Conservation (phyloP, 1,140 invertebrate genomes). For the Monomorium pharaonis region DNA sequence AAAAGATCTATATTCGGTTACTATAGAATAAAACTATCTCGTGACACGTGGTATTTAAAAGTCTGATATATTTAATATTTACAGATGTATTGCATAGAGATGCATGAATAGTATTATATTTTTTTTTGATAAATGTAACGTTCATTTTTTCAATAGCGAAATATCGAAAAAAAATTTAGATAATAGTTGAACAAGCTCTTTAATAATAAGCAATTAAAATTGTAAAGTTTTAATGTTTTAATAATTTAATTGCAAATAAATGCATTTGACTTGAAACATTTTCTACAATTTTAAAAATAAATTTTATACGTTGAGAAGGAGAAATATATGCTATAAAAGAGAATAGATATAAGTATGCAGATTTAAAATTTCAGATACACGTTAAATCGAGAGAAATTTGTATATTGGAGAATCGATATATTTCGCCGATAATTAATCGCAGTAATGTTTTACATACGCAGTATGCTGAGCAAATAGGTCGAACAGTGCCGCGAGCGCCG, state of each 20-base stretch:
- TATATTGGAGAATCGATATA: not conserved
- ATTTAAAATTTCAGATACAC: not conserved
- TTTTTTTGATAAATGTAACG: not conserved
- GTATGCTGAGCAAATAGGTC: not conserved
- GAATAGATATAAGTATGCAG: not conserved
- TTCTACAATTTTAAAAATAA: not conserved
- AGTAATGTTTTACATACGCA: not conserved
- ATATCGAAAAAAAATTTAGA: not conserved
- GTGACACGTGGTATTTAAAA: not conserved
- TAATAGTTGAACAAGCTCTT: not conserved
- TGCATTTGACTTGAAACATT: not conserved
- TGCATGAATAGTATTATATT: not conserved
- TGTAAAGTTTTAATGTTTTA: not conserved
- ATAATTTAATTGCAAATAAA: not conserved
- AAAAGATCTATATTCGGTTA: slow-evolving; percentile 13
- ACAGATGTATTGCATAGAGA: not conserved
- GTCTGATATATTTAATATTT: not conserved
- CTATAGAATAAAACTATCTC: not conserved
- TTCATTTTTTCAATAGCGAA: not conserved
- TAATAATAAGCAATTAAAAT: not conserved
- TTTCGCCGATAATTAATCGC: slow-evolving; percentile 16
- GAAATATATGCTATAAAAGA: not conserved
- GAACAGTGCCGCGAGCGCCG: not conserved
- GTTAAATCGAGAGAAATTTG: not conserved
- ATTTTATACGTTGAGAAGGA: not conserved